Conservation (phyloP, 2,113 vertebrate genomes). For the Anguilla rostrata region DNA sequence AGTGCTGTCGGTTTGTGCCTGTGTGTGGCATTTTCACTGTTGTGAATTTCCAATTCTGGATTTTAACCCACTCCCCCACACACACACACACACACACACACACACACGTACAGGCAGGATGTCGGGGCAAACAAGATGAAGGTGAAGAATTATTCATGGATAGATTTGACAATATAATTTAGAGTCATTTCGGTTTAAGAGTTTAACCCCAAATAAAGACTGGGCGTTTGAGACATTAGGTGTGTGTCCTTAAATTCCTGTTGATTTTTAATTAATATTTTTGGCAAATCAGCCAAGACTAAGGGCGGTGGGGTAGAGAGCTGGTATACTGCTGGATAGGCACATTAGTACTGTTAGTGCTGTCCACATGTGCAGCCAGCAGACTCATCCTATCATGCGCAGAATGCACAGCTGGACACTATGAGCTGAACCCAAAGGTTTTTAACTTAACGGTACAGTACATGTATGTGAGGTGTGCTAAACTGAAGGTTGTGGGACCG, state of each 20-base stretch:
- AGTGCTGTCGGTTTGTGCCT: background rate
- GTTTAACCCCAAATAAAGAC: too few relatives aligned
- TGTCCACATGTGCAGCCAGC: background rate
- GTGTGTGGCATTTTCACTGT: background rate
- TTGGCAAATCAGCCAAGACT: background rate
- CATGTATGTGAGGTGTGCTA: background rate
- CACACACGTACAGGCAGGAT: too few relatives aligned
- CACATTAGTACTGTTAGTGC: background rate
- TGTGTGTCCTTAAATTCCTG: background rate
- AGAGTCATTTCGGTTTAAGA: background rate
- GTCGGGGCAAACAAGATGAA: too few relatives aligned
- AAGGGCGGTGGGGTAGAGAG: background rate
- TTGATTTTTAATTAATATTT: background rate
- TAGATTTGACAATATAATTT: background rate
- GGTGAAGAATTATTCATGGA: background rate
- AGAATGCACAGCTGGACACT: too few relatives aligned
- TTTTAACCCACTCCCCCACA: background rate
- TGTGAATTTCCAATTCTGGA: background rate
- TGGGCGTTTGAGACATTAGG: background rate
- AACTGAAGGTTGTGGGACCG: background rate
- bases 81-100: too few relatives aligned
- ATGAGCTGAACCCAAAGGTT: too few relatives aligned
- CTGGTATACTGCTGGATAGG: background rate
- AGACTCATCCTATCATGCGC: too few relatives aligned
- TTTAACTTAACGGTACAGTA: too few relatives aligned